Base-by-base conservation (phyloP, 2,797 vertebrate species). In the Mormyrus proboscirostris region DNA sequence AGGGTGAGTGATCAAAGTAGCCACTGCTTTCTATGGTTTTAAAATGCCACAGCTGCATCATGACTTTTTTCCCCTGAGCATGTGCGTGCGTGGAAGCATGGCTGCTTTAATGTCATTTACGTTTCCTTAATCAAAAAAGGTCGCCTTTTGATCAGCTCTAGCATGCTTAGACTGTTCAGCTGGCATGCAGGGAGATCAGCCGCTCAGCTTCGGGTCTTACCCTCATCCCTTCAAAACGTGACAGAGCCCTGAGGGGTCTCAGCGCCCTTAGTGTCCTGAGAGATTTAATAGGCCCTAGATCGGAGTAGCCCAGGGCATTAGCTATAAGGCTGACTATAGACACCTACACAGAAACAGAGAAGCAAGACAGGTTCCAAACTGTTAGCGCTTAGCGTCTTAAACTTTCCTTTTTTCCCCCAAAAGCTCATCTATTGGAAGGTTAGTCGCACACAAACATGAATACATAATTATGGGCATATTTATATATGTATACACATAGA, bases 151-250 rank as follows among this genome's bases (percentile, higher is more conserved):
- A 96, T 96, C 95, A 89, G 94, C 95, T 96, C 95, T 95, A 93
- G 93, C 95, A 95, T 95, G 93, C 94, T 95, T 95, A 90, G 94
- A 92, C 93, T 92, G 94, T 93, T 95, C 95, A 95, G 96, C 92
- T 88, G 93, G 96, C 98, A 99, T 99, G 98, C 98, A 98, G 97
- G 97, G 98, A 97, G 97, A 97, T 96, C 97, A 94, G 95, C 95
- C 95, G 93, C 96, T 97, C 94, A 95, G 93, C 95, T 95, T 95
- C 92, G 91, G 92, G 95, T 97, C 99, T 99, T 99, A 99, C 99
- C 99, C 98, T 99, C 99, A 99, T 99, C 96, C 99, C 99, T 97
- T 99, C 99, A 99, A 99, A 99, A 96, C 99, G 98, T 97, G 99
- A 99, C 95, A 99, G 97, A 97, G 99, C 99, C 97, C 99, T 99